Evolutionary conservation across 2,888 invertebrate species (phyloP).

Genomic region (Nebria brevicollis): DNA sequence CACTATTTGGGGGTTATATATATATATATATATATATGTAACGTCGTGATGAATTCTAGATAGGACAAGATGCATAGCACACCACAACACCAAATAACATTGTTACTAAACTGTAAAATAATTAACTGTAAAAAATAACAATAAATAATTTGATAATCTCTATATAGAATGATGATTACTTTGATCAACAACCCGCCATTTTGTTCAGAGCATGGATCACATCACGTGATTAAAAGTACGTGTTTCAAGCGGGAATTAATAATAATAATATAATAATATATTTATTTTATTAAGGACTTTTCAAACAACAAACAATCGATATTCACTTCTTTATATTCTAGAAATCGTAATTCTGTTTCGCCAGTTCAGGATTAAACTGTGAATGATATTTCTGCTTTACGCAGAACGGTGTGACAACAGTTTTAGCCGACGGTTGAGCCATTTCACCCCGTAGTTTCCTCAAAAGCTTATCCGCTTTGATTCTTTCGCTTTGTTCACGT

Average conservation of each 20-base stretch:
- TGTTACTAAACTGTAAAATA: conserved; percentile 12
- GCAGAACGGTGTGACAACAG: conserved; percentile 49
- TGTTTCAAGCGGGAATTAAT: too few relatives aligned
- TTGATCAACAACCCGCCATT: conserved; percentile 21
- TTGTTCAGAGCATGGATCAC: neutral
- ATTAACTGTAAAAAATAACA: conserved; percentile 22
- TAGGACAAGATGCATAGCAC: neutral
- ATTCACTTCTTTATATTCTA: neutral
- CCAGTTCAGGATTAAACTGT: conserved; percentile 93
- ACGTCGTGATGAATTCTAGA: neutral
- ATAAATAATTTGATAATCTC: conserved; percentile 21
- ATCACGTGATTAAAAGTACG: conserved; percentile 18
- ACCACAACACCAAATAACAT: neutral
- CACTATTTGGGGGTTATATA: neutral
- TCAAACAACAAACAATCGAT: neutral
- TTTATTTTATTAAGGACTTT: too few relatives aligned
- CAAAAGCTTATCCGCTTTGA: conserved; percentile 75
- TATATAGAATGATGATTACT: neutral
- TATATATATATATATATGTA: too few relatives aligned
- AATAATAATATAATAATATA: too few relatives aligned
- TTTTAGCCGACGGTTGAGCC: conserved; percentile 54
- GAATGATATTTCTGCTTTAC: conserved; percentile 88
- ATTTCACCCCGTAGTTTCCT: conserved; percentile 72
- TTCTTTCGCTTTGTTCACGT: conserved; percentile 83
- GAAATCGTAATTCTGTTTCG: conserved; percentile 76